Evolutionary conservation across 2,888 invertebrate genomes (phyloP).

Genomic region (Torymus auratus): DNA sequence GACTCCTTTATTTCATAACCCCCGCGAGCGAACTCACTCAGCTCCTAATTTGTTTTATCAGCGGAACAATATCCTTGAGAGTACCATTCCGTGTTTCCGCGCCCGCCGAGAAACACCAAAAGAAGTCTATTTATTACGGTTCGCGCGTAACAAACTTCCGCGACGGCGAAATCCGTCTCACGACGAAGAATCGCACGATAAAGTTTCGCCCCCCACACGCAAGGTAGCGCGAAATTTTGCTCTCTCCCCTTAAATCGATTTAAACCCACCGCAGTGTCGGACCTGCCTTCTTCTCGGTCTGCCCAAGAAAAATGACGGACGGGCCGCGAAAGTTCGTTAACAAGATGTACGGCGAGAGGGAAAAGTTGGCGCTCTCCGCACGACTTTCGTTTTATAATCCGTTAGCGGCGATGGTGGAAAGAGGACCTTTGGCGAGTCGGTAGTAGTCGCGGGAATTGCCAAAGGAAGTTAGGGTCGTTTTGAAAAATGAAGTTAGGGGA

Average conservation of each 20-base stretch:
- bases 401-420: not conserved
- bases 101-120: not conserved
- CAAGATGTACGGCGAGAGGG: constrained; percentile 2
- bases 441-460: not conserved
- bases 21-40: constrained; percentile 2
- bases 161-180: too few relatives aligned
- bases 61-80: constrained; percentile 22
- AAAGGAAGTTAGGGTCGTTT: constrained; percentile 11
- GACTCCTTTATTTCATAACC: too few relatives aligned
- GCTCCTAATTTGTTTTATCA: constrained; percentile 35
- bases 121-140: constrained; percentile 35
- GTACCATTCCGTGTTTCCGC: constrained; percentile 14
- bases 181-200: too few relatives aligned
- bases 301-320: constrained; percentile 12
- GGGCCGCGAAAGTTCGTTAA: constrained; percentile 15
- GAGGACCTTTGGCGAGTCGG: not conserved
- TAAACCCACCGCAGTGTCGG: not conserved
- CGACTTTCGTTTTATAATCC: constrained; percentile 20
- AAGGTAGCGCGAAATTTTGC: not conserved
- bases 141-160: too few relatives aligned
- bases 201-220: too few relatives aligned
- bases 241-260: constrained; percentile 13
- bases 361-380: not conserved
- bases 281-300: too few relatives aligned
- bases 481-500: too few relatives aligned